Base-by-base conservation (phyloP, 1,140 invertebrate species). In the Drosophila subpulchrella region DNA sequence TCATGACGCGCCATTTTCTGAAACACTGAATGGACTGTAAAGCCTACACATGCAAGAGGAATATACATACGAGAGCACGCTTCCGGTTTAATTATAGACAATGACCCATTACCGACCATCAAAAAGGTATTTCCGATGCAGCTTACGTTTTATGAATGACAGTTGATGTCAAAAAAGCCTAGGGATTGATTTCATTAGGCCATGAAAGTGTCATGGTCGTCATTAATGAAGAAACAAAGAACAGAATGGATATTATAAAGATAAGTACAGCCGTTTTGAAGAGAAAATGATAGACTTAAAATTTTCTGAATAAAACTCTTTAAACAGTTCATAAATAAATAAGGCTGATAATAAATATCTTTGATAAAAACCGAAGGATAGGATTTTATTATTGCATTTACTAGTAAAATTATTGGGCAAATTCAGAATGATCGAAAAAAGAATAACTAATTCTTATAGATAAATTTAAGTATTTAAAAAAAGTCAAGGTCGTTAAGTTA, bases 11-110 rank as follows among this genome's bases (percentile, higher is more conserved):
- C 67, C 56, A 67, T 79, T 81, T 82, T 76, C 60, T 70, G 58
- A 41, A 63, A 36, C 42, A 63, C 71, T 68, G 67, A 57, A 72
- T 73, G 55, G 60, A 30, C 39, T 41, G 42, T 34, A 47, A 51
- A 24, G 17, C 20, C 17, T 11, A 41, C n/a, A 20, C 7, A 11
- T 42, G 24, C 4, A 17, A 24, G 3, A 2, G 6, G 8, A 66
- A 32, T 12, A 27, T 50, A 41, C 34, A 30, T 10, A 20, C 38
- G 32, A 59, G 58, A 41, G 13, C 48, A 54, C 50, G 51, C 51
- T 56, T 65, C 63, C 48, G n/a, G 48, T 56, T 82, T 88, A 86
- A 83, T 86, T 79, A 86, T 88, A 88, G 71, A 83, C 72, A 74
- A 88, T 88, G 84, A 88, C 68, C 84, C 72, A 88, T 88, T 62